A percentile compares a stretch with the other conserved stretches of the same genome.
These are phyloP conservation scores for Theristicus caerulescens DNA, from an alignment of 2,113 vertebrate genomes.

Conservation along the genomic window DNA sequence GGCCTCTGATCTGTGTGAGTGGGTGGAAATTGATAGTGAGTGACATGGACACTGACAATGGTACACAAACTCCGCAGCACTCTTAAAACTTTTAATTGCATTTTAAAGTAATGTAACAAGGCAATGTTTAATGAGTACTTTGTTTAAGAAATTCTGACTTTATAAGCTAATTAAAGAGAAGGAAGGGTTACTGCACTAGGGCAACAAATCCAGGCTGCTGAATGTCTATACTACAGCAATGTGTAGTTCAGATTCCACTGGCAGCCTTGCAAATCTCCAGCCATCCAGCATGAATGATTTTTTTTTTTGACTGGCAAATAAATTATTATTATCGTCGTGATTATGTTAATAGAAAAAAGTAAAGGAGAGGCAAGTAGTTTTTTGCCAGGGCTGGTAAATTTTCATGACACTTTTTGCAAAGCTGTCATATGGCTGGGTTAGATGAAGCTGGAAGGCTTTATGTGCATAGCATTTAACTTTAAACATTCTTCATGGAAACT, in stretches of 20 bases:
- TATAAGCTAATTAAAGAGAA: constrained; percentile 60
- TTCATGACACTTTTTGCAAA: constrained; percentile 36
- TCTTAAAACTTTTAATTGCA: constrained; percentile 67
- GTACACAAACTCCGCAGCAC: not conserved
- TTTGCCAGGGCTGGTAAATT: constrained; percentile 53
- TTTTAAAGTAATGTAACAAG: constrained; percentile 60
- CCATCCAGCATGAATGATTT: constrained; percentile 20
- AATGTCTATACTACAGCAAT: not conserved
- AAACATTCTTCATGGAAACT: constrained; percentile 81
- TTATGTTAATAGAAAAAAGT: constrained; percentile 41
- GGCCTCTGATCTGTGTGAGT: constrained; percentile 40
- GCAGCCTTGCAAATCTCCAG: constrained; percentile 44
- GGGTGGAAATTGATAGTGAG: constrained; percentile 29
- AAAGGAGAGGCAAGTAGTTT: constrained; percentile 24
- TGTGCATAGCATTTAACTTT: constrained; percentile 77
- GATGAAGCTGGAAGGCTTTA: constrained; percentile 71
- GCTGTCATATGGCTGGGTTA: constrained; percentile 48
- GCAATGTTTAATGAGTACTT: constrained; percentile 60
- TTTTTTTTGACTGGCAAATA: constrained; percentile 22
- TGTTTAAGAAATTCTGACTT: constrained; percentile 70
- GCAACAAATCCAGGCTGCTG: constrained; percentile 16
- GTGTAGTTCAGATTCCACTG: constrained; percentile 35
- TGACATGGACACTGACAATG: constrained; percentile 36
- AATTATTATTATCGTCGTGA: constrained; percentile 25
- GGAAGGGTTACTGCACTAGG: constrained; percentile 36